Base-by-base conservation (phyloP, 2,888 invertebrate genomes). In the Zhuqinia jingwanae region DNA sequence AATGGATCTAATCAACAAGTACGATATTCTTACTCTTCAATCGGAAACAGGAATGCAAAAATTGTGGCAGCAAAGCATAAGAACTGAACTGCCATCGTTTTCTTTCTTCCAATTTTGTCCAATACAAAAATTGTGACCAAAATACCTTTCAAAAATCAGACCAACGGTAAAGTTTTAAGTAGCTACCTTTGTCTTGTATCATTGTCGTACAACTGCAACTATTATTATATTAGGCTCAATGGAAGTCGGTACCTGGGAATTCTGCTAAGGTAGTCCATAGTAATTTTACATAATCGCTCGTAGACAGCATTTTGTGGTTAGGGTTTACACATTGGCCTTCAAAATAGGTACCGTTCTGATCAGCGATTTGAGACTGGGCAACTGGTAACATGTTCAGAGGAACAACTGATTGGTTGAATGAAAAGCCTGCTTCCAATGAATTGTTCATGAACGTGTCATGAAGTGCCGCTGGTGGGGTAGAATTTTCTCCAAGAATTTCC, bases 241-340 rank as follows among this genome's bases (percentile, higher is more conserved):
- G 3, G 8, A 58, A 22, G 58, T 8, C 6, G n/a, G 2, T 20
- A 95, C 96, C 97, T 50, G 98, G 98, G 93, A 98, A 98, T 93
- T 98, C 98, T 0, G 98, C 97, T 70, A 98, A 93, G 0, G 98
- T 98, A 1, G 98, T 98, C 97, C 97, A 98, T 36, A 98, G 93
- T 25, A 98, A 93, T 93, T 98, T 97, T 93, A 97, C 96, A 92
- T 98, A 98, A 93, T 98, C 98, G 0, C 95, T 95, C 17, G 96
- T 96, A 91, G 95, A 95, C 30, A 97, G 93, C 83, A 95, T 94
- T 76, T 94, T 94, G 91, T 96, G 96, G 92, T 94, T 95, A 70
- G 95, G 81, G 94, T 88, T 88, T 42, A 27, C 36, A 36, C 87
- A 89, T 30, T 76, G 83, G 2, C 42, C 15, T 17, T 80, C 68